These are phyloP conservation scores for Lobophora halterata DNA, from an alignment of 2,888 invertebrate genomes.

Conservation along the genomic window DNA sequence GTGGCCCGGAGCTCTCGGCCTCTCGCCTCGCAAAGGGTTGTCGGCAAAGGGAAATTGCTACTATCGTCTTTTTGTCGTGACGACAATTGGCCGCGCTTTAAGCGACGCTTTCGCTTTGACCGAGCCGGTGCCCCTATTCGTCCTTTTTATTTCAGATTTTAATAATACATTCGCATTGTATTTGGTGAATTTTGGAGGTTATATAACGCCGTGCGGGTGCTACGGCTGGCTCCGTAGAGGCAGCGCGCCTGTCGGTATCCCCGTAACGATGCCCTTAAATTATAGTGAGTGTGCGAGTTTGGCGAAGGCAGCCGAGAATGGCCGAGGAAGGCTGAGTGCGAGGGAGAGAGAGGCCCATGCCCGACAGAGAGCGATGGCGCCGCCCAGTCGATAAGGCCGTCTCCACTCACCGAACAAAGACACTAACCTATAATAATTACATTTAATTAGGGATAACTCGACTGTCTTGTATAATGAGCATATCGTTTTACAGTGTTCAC, in stretches of 20 bases:
- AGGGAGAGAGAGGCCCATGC: constrained; percentile 45
- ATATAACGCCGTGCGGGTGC: constrained; percentile 55
- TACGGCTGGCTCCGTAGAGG: constrained; percentile 49
- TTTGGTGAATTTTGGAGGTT: constrained; percentile 45
- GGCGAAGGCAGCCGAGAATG: constrained; percentile 51
- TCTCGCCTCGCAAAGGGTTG: constrained; percentile 72
- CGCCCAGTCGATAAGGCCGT: constrained; percentile 81
- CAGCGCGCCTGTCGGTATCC: constrained; percentile 61
- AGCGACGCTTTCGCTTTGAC: constrained; percentile 49
- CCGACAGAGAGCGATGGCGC: constrained; percentile 69
- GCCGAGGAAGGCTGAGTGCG: constrained; percentile 48
- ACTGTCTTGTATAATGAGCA: constrained; percentile 68
- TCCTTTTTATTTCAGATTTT: constrained; percentile 29
- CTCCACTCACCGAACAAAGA: constrained; percentile 77
- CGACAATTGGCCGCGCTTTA: constrained; percentile 57
- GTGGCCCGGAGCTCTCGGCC: constrained; percentile 63
- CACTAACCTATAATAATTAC: constrained; percentile 80
- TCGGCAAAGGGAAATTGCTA: constrained; percentile 68
- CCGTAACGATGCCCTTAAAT: constrained; percentile 75
- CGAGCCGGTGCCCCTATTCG: constrained; percentile 26
- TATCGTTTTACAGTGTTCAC: constrained; percentile 51
- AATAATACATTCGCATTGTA: constrained; percentile 31
- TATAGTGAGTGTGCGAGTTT: constrained; percentile 56
- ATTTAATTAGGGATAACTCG: constrained; percentile 75
- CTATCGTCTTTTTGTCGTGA: constrained; percentile 62